phyloP scores from a whole-genome alignment of 2,888 invertebrate genomes.

The Aphodius sticticus region DNA sequence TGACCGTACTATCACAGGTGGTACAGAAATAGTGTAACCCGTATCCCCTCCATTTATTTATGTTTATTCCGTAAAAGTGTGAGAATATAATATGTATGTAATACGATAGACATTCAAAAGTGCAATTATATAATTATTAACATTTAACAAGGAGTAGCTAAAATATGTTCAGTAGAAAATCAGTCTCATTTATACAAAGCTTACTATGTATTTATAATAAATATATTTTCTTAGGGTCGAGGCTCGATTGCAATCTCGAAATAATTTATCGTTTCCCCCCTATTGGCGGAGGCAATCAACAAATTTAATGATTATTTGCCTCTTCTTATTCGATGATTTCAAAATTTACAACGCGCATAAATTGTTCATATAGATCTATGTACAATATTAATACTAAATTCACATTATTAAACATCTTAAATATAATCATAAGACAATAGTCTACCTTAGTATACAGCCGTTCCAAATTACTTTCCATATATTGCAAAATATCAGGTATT shows the following conservation, averaged over 20 bases:
- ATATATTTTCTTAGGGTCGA: slow-evolving; percentile 21
- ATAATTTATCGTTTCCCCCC: background rate
- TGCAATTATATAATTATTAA: slow-evolving; percentile 32
- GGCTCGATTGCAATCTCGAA: background rate
- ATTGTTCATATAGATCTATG: slow-evolving; percentile 11
- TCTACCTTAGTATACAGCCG: background rate
- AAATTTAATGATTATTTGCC: background rate
- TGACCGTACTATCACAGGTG: slow-evolving; percentile 38
- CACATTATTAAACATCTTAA: background rate
- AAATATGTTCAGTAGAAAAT: slow-evolving; percentile 49
- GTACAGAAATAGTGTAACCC: slow-evolving; percentile 38
- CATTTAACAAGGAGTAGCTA: slow-evolving; percentile 35
- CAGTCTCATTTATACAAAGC: slow-evolving; percentile 52
- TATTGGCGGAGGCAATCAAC: background rate
- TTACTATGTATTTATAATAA: slow-evolving; percentile 25
- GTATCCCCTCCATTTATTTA: slow-evolving; percentile 32
- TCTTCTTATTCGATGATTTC: background rate
- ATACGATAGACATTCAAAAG: slow-evolving; percentile 29
- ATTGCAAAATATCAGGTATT: background rate
- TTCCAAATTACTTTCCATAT: background rate
- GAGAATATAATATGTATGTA: slow-evolving; percentile 4
- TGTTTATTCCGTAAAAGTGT: slow-evolving; percentile 27
- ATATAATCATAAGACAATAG: background rate
- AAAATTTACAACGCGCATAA: background rate
- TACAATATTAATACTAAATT: slow-evolving; percentile 13